Percentiles rank a stretch among this genome's conserved stretches.
Evolutionary conservation across 2,797 vertebrate species (phyloP).

Genomic region (Microtus obscurus): DNA sequence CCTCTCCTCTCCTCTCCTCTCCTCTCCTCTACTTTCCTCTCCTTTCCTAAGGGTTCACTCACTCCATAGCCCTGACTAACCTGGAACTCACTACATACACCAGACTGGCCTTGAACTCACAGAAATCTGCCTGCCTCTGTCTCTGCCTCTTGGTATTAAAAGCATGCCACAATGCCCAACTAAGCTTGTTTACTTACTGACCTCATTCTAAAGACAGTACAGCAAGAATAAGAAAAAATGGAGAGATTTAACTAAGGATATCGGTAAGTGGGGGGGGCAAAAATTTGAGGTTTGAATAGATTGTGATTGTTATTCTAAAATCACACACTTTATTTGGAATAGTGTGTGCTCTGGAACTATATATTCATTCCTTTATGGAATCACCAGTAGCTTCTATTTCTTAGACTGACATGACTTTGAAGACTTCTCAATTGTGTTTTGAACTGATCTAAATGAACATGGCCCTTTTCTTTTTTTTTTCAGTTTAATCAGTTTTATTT

Average conservation of each 20-base stretch:
- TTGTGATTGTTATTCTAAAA: background rate
- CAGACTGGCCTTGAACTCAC: background rate
- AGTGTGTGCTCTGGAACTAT: background rate
- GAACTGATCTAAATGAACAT: conserved; percentile 32
- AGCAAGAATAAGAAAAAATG: conserved; percentile 6
- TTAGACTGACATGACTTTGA: conserved; percentile 29
- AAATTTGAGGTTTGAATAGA: conserved; percentile 18
- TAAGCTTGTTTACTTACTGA: conserved; percentile 55
- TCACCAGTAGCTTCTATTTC: conserved; percentile 26
- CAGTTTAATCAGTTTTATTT: too few species aligned
- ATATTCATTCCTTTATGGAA: conserved; percentile 41
- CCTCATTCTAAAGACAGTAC: conserved; percentile 53
- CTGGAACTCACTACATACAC: background rate
- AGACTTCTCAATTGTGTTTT: conserved; percentile 43
- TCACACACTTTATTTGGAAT: background rate
- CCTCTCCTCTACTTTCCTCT: background rate
- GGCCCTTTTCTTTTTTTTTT: background rate
- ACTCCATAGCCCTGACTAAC: background rate
- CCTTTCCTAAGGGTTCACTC: background rate
- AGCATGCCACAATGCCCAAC: background rate
- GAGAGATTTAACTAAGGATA: conserved; percentile 19
- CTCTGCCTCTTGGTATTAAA: background rate
- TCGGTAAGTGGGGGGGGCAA: background rate
- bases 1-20: background rate
- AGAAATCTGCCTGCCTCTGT: background rate